Base-by-base conservation (phyloP, 2,113 vertebrate species). In the Marmota flaviventris region DNA sequence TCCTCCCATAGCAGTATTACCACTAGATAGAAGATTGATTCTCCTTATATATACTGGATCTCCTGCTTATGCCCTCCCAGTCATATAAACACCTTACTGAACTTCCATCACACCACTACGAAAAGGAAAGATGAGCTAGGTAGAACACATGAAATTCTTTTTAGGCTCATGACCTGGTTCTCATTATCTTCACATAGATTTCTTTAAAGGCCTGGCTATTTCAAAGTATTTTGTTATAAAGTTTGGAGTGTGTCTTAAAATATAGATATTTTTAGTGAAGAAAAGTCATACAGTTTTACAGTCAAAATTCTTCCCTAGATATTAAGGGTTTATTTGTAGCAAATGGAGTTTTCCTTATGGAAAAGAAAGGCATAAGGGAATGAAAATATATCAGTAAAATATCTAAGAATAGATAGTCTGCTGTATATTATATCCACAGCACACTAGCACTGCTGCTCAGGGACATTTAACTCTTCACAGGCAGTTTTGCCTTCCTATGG, bases 181-280 rank as follows among this genome's bases (percentile, higher is more conserved):
- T 76, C 53, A 96, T 91, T 93, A 91, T 93, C 70, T 32, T 75
- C 45, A 81, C 5, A 69, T 8, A 29, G 37, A 79, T 72, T 96
- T 97, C 29, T 85, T 85, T 79, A 63, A 83, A n/a, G 39, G 14
- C 24, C 72, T 93, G 32, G 25, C 7, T 84, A 42, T 70, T 91
- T 93, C 75, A 45, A 89, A 90, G 93, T 90, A 9, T 89, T 89
- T 93, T 89, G 12, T 90, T 93, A 90, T 29, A 4, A 56, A 45
- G 45, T 84, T 94, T 96, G 76, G 72, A 86, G 45, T 81, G 22
- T 93, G 51, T 96, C 79, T 96, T 94, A 86, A 91, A 93, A 91
- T 84, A 93, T 70, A 96, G 96, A 95, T 86, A 96, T 94, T 95
- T 94, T 84, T 92, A 34, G 72, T 75, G 56, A 96, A 95, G 63